Percentiles rank a stretch among this genome's conserved stretches.
These are phyloP conservation scores for Lysandra coridon DNA, from an alignment of 2,888 invertebrate species.

Conservation along the genomic window DNA sequence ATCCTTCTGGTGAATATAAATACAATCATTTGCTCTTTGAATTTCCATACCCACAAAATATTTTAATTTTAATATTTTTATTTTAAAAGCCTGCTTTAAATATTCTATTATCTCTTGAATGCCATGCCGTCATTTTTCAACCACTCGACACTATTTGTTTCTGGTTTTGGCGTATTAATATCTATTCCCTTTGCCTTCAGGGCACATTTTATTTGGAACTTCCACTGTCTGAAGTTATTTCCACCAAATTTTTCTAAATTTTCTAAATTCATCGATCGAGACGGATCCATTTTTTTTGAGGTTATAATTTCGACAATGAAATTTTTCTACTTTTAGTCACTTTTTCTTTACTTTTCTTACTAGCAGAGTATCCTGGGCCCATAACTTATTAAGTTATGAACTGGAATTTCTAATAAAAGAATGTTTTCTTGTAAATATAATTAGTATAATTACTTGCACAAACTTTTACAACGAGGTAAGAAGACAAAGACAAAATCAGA, in stretches of 20 bases:
- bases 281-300: background rate
- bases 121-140: constrained; percentile 40
- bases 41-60: constrained; percentile 46
- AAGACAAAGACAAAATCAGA: too few relatives aligned
- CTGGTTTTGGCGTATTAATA: constrained; percentile 35
- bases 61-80: constrained; percentile 41
- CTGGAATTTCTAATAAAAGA: too few relatives aligned
- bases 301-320: background rate
- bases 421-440: too few relatives aligned
- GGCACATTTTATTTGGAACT: constrained; percentile 44
- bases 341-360: background rate
- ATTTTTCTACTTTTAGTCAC: background rate
- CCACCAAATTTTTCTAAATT: background rate
- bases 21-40: constrained; percentile 35
- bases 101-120: background rate
- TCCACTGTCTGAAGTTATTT: constrained; percentile 42
- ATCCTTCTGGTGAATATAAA: constrained; percentile 41
- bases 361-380: background rate
- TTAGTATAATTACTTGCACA: too few relatives aligned
- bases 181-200: constrained; percentile 40
- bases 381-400: background rate
- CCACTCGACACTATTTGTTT: constrained; percentile 31
- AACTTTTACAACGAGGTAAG: too few relatives aligned
- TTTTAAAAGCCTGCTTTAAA: constrained; percentile 37
- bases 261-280: background rate